Evolutionary conservation across 1,140 invertebrate genomes (phyloP).

Genomic region (Scaptomyza montana): DNA sequence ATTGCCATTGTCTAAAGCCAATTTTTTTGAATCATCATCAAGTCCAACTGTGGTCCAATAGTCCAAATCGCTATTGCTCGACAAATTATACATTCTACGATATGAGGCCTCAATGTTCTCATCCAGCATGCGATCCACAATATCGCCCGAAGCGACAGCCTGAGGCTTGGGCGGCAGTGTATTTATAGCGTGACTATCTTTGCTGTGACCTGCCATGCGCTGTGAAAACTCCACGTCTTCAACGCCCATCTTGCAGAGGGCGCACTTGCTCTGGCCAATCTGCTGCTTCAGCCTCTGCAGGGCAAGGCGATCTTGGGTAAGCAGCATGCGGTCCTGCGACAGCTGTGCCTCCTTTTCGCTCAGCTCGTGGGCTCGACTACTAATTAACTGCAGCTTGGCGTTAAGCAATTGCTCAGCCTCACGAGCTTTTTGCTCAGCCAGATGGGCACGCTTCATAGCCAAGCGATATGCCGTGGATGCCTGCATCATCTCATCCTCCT

Average conservation of each 20-base stretch:
- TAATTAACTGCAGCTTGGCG: slow-evolving; percentile 66
- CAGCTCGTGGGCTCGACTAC: slow-evolving; percentile 61
- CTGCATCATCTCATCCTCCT: slow-evolving; percentile 80
- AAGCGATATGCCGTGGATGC: slow-evolving; percentile 59
- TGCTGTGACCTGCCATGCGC: slow-evolving; percentile 18
- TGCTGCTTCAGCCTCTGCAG: slow-evolving; percentile 68
- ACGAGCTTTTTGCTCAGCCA: slow-evolving; percentile 76
- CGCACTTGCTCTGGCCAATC: slow-evolving; percentile 63
- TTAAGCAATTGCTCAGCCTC: slow-evolving; percentile 75
- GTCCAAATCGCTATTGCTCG: slow-evolving; percentile 36
- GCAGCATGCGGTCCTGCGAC: slow-evolving; percentile 72
- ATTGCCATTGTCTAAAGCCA: slow-evolving; percentile 58
- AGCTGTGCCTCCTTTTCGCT: slow-evolving; percentile 74
- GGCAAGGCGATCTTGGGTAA: slow-evolving; percentile 73
- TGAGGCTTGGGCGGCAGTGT: slow-evolving; percentile 14
- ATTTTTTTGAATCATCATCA: slow-evolving; percentile 75
- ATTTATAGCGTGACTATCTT: background rate
- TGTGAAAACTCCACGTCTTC: slow-evolving; percentile 53
- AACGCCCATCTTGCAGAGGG: slow-evolving; percentile 75
- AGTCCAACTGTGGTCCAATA: slow-evolving; percentile 55
- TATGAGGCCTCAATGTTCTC: slow-evolving; percentile 77
- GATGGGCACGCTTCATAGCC: slow-evolving; percentile 68
- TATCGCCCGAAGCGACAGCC: slow-evolving; percentile 34
- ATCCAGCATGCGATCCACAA: slow-evolving; percentile 77
- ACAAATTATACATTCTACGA: slow-evolving; percentile 66